A percentile compares a stretch with the other conserved stretches of the same genome.
Conservation (phyloP, 2,113 vertebrate genomes). For the human region DNA sequence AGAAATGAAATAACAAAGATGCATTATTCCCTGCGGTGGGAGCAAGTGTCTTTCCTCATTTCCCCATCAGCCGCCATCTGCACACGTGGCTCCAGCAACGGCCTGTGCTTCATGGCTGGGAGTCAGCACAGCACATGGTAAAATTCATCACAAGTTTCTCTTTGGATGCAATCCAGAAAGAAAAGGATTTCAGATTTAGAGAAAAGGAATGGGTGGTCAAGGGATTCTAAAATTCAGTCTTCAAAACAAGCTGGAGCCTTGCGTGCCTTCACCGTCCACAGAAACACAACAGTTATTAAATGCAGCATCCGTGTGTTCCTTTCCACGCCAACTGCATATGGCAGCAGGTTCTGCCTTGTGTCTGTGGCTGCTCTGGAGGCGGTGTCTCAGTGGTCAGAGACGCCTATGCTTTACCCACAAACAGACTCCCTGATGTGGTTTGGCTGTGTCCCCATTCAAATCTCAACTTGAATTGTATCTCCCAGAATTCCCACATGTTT, state of each 20-base stretch:
- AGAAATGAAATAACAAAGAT: neutral
- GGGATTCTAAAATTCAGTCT: neutral
- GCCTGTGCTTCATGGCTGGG: fast-evolving
- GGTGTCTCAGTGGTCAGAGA: neutral
- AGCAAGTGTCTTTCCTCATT: fast-evolving
- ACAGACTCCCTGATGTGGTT: neutral
- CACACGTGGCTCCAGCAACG: fast-evolving
- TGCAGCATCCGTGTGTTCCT: fast-evolving
- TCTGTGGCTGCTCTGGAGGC: neutral
- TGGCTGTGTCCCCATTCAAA: too few relatives aligned
- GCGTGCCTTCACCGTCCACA: fast-evolving
- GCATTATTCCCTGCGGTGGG: fast-evolving
- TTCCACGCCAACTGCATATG: fast-evolving
- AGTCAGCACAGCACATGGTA: fast-evolving
- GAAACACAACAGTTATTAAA: fast-evolving
- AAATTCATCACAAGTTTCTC: too few relatives aligned
- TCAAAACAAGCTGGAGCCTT: fast-evolving
- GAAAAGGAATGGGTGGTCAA: neutral
- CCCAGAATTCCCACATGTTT: too few relatives aligned
- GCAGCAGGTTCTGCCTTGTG: fast-evolving
- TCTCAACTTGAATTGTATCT: too few relatives aligned
- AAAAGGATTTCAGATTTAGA: neutral
- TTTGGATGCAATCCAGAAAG: neutral
- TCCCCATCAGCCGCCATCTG: fast-evolving
- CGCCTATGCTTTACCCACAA: too few relatives aligned